Percentiles rank a stretch among this genome's conserved stretches.
These are phyloP conservation scores for Rugalucina vietnamica DNA, from an alignment of 2,888 invertebrate species.

Conservation along the genomic window DNA sequence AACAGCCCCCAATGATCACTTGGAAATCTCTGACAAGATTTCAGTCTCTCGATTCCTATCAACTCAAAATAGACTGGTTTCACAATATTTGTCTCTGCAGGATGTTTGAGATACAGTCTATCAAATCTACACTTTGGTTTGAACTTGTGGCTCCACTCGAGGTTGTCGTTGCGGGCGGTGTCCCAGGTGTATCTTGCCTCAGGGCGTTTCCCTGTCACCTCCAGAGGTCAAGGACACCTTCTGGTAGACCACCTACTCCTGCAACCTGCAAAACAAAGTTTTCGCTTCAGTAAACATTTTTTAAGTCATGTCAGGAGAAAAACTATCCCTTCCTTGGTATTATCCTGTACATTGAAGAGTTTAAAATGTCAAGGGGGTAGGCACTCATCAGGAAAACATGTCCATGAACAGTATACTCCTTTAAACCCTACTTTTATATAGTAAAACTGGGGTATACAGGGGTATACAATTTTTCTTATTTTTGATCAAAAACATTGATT, in stretches of 20 bases:
- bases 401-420: no score
- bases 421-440: no score
- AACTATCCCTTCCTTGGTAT: no score
- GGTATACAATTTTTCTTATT: no score
- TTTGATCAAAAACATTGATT: no score
- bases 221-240: slow-evolving; percentile 85
- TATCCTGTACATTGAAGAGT: no score
- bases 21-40: slow-evolving; percentile 85
- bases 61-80: slow-evolving; percentile 85
- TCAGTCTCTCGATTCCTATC: slow-evolving; percentile 85
- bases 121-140: slow-evolving; percentile 86
- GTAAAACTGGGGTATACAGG: no score
- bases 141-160: slow-evolving; percentile 80
- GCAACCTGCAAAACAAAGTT: slow-evolving; percentile 81
- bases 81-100: slow-evolving; percentile 69
- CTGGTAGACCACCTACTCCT: slow-evolving; percentile 83
- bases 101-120: slow-evolving; percentile 84
- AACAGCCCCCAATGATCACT: slow-evolving; percentile 87
- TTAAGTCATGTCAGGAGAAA: no score
- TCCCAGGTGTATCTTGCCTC: slow-evolving; percentile 87
- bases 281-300: no score
- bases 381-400: no score
- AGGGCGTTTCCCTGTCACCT: slow-evolving; percentile 85
- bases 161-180: slow-evolving; percentile 86
- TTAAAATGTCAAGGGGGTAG: no score